Conservation (phyloP, 2,888 invertebrate species). For the Crepidodera aurea region DNA sequence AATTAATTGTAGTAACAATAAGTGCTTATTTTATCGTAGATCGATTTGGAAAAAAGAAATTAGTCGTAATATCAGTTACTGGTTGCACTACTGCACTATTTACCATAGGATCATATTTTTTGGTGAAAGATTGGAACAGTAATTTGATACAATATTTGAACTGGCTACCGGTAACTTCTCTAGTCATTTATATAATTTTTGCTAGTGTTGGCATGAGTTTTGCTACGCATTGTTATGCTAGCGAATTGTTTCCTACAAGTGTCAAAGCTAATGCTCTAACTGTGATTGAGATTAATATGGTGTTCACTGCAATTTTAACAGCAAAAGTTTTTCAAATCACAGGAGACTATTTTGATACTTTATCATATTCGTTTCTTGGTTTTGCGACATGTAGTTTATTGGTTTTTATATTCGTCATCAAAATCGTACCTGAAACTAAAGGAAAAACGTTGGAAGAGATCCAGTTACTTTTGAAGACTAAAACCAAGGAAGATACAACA, state of each 20-base stretch:
- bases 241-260: conserved; percentile 66
- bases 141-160: not conserved
- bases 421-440: conserved; percentile 74
- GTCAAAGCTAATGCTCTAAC: conserved; percentile 67
- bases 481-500: no score
- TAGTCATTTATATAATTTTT: conserved; percentile 63
- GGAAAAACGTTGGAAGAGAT: conserved; percentile 75
- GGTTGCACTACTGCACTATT: conserved; percentile 60
- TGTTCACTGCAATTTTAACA: conserved; percentile 61
- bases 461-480: conserved; percentile 69
- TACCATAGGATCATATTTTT: conserved; percentile 62
- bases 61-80: conserved; percentile 64
- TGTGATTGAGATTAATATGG: conserved; percentile 64
- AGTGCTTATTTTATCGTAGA: conserved; percentile 67
- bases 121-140: conserved; percentile 55
- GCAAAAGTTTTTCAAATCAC: conserved; percentile 64
- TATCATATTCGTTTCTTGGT: conserved; percentile 72
- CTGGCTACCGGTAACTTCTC: conserved; percentile 59
- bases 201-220: conserved; percentile 60
- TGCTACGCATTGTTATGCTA: conserved; percentile 45
- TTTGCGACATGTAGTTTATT: conserved; percentile 68
- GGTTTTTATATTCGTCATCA: conserved; percentile 68
- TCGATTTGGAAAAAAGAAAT: conserved; percentile 64
- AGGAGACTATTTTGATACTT: conserved; percentile 65
- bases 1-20: conserved; percentile 65